These are phyloP conservation scores for Strigamia transsilvanica DNA, from an alignment of 2,888 invertebrate genomes.

Conservation along the genomic window DNA sequence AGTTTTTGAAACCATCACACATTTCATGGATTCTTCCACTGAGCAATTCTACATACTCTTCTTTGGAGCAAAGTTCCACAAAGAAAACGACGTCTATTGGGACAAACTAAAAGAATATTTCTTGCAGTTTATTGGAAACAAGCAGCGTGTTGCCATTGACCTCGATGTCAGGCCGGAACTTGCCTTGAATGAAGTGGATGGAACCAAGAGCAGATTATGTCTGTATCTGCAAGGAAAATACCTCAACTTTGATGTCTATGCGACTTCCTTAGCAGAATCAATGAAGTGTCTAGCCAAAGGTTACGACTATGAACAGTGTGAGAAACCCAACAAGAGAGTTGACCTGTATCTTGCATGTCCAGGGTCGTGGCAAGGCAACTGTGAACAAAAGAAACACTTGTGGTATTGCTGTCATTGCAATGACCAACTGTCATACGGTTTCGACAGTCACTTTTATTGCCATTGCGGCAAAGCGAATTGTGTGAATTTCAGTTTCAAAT, in stretches of 20 bases:
- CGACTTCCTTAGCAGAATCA: background rate
- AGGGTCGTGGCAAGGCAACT: background rate
- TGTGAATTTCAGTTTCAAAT: background rate
- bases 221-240: background rate
- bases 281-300: background rate
- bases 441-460: slow-evolving; percentile 15
- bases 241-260: background rate
- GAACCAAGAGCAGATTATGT: too few relatives aligned
- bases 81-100: background rate
- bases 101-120: background rate
- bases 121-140: background rate
- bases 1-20: background rate
- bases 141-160: background rate
- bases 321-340: background rate
- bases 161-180: background rate
- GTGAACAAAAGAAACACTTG: background rate
- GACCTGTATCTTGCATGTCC: background rate
- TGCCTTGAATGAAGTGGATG: background rate
- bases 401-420: slow-evolving; percentile 16
- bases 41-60: background rate
- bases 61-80: background rate
- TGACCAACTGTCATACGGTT: background rate
- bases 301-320: background rate
- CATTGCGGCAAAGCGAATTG: background rate
- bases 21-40: too few relatives aligned